phyloP scores from a whole-genome alignment of 2,113 vertebrate genomes.

The Salvelinus alpinus region DNA sequence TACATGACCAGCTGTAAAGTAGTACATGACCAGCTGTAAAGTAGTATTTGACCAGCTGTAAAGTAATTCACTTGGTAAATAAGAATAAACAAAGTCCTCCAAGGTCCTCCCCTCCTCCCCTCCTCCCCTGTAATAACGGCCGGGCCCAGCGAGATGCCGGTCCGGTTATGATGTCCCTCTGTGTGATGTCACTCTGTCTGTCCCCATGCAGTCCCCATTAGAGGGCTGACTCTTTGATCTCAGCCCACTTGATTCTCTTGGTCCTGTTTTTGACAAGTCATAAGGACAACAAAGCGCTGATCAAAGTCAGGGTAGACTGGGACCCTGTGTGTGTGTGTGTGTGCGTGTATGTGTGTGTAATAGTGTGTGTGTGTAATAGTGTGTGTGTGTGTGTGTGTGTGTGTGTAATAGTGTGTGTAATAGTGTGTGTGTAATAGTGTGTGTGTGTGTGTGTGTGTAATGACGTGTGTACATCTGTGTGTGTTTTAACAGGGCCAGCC shows the following conservation, averaged over 20 bases:
- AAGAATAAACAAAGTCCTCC: constrained; percentile 60
- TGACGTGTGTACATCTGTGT: not conserved
- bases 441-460: not conserved
- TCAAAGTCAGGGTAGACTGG: constrained; percentile 83
- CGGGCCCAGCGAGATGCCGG: constrained; percentile 56
- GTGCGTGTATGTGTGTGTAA: not conserved
- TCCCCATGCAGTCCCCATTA: not conserved
- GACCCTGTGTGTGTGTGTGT: constrained; percentile 23
- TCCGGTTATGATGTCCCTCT: constrained; percentile 73
- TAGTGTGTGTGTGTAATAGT: not conserved
- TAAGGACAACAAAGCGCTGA: constrained; percentile 77
- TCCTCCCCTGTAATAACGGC: constrained; percentile 47
- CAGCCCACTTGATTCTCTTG: constrained; percentile 70
- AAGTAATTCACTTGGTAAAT: constrained; percentile 61
- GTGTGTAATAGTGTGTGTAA: constrained; percentile 7
- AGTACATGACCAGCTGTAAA: no score
- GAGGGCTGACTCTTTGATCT: constrained; percentile 82
- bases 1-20: no score
- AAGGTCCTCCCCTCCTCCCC: constrained; percentile 14
- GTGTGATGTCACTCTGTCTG: not conserved
- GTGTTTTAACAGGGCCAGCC: constrained; percentile 58
- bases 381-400: not conserved
- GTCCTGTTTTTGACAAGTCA: constrained; percentile 61
- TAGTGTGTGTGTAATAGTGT: no score
- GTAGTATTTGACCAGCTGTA: not conserved